phyloP scores from a whole-genome alignment of 2,113 vertebrate species.

The Eretmochelys imbricata region DNA sequence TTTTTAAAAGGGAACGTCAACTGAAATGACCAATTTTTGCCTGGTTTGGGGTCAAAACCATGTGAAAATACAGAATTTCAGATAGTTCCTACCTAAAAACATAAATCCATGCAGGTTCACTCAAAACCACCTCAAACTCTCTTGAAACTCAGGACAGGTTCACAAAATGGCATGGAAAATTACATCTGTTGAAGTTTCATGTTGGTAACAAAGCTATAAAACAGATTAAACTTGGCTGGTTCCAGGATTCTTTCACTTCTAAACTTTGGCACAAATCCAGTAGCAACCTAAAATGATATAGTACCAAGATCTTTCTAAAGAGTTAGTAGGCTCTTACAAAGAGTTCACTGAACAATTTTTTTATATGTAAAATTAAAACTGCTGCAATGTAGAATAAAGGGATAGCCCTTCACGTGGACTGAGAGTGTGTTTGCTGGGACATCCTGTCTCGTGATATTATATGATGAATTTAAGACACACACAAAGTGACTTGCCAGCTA shows the following conservation, averaged over 20 bases:
- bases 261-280: constrained; percentile 42
- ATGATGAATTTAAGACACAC: background rate
- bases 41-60: constrained; percentile 58
- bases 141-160: constrained; percentile 42
- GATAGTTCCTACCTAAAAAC: constrained; percentile 38
- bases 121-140: constrained; percentile 56
- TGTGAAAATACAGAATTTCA: constrained; percentile 49
- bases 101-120: constrained; percentile 45
- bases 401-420: background rate
- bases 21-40: constrained; percentile 55
- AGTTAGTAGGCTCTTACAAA: constrained; percentile 12
- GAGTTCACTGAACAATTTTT: background rate
- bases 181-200: constrained; percentile 49
- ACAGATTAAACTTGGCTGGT: constrained; percentile 50
- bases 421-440: background rate
- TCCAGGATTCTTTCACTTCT: constrained; percentile 51
- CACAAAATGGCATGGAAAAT: constrained; percentile 61
- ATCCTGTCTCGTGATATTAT: rapidly evolving
- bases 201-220: constrained; percentile 50
- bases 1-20: constrained; percentile 57
- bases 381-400: background rate
- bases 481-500: background rate
- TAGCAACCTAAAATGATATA: constrained; percentile 47
- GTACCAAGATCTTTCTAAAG: constrained; percentile 32
- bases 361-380: background rate